A percentile compares a stretch with the other conserved stretches of the same genome.
phyloP scores from a whole-genome alignment of 1,140 invertebrate genomes.

The Kradibia gibbosae region DNA sequence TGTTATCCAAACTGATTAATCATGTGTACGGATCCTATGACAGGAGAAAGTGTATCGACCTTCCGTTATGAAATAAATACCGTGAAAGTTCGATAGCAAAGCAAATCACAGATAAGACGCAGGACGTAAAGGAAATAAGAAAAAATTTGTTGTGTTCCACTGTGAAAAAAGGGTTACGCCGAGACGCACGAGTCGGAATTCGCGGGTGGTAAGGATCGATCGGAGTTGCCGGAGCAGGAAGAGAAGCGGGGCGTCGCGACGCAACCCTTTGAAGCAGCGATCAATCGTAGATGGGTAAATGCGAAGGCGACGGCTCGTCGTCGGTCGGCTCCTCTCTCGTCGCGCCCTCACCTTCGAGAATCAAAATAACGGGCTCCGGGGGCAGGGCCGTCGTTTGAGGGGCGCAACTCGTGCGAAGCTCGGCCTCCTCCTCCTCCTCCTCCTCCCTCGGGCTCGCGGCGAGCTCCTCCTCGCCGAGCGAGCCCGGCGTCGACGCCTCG shows the following conservation, averaged over 20 bases:
- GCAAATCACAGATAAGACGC: no score
- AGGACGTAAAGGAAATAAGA: not conserved
- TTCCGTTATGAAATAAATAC: no score
- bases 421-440: not conserved
- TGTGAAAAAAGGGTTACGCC: not conserved
- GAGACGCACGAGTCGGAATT: not conserved
- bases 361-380: slow-evolving; percentile 80
- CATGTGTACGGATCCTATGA: no score
- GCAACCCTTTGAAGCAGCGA: not conserved
- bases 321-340: not conserved
- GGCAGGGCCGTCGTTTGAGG: slow-evolving; percentile 72
- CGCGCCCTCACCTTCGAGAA: slow-evolving; percentile 81
- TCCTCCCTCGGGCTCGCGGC: slow-evolving; percentile 62
- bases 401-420: not conserved
- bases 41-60: no score
- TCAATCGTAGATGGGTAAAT: not conserved
- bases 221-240: not conserved
- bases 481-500: not conserved
- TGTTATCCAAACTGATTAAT: no score
- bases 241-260: not conserved
- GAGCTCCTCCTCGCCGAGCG: slow-evolving; percentile 50
- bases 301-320: not conserved
- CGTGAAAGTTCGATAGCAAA: no score
- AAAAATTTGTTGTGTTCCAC: not conserved
- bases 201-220: no score